These are phyloP conservation scores for Salticus scenicus DNA, from an alignment of 2,888 invertebrate genomes.

Conservation along the genomic window DNA sequence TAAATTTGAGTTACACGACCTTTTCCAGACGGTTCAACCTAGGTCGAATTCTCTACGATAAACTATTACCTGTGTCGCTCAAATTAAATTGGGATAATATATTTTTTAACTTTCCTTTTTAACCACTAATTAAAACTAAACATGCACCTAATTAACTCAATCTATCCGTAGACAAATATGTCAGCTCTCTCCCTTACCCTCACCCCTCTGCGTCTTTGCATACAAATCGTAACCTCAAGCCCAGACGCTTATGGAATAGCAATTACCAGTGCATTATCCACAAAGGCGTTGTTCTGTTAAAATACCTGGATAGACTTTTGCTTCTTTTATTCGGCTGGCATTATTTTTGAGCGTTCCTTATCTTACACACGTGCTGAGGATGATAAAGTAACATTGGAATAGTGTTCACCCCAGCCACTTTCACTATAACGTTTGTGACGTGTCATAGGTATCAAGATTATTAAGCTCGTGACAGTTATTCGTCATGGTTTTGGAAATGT, in stretches of 20 bases:
- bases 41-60: too few species aligned
- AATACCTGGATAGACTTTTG: background rate
- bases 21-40: too few species aligned
- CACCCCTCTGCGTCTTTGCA: background rate
- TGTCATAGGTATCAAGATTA: too few species aligned
- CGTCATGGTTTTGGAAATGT: too few species aligned
- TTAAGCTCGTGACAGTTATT: too few species aligned
- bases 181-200: background rate
- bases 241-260: constrained; percentile 36
- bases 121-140: background rate
- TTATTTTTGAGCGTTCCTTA: constrained; percentile 18
- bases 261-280: constrained; percentile 34
- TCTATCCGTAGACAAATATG: background rate
- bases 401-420: too few species aligned
- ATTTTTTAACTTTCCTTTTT: too few species aligned
- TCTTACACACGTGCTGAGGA: constrained; percentile 38
- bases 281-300: constrained; percentile 55
- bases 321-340: constrained; percentile 4
- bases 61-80: too few species aligned
- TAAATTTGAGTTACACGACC: too few species aligned
- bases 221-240: constrained; percentile 28
- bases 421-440: too few species aligned
- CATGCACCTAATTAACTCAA: background rate
- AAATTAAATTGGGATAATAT: too few species aligned
- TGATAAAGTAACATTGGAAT: constrained; percentile 43